phyloP scores from a whole-genome alignment of 2,888 invertebrate species.

The Philopedon plagiatum region DNA sequence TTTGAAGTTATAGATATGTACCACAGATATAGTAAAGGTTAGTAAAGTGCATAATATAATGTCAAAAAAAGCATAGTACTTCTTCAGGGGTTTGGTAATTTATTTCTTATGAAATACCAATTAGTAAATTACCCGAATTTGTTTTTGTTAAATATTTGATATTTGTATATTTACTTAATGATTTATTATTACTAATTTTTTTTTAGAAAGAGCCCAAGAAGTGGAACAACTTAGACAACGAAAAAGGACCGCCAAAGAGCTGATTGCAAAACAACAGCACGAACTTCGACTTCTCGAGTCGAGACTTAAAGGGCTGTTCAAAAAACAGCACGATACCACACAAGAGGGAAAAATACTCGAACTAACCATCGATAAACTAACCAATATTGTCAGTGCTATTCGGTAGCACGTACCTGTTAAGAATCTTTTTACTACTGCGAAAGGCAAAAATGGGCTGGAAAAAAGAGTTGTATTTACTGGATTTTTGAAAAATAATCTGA shows the following conservation, averaged over 20 bases:
- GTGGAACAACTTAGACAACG: conserved; percentile 69
- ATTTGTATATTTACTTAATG: too few species aligned
- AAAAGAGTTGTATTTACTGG: conserved; percentile 1
- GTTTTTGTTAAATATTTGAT: too few species aligned
- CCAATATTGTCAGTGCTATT: conserved; percentile 64
- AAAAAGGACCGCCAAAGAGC: conserved; percentile 70
- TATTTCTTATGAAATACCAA: too few species aligned
- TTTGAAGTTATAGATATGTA: conserved; percentile 71
- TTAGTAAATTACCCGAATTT: background rate
- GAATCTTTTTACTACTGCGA: background rate
- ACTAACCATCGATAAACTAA: conserved; percentile 64
- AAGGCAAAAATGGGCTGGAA: background rate
- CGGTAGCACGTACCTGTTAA: conserved; percentile 63
- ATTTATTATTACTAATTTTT: conserved; percentile 41
- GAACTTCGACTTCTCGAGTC: conserved; percentile 66
- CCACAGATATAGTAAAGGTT: conserved; percentile 72
- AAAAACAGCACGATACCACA: conserved; percentile 61
- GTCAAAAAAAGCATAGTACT: too few species aligned
- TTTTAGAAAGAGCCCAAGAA: conserved; percentile 71
- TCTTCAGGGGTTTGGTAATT: too few species aligned
- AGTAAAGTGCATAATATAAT: background rate
- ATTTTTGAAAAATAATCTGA: background rate
- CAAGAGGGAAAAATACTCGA: conserved; percentile 63
- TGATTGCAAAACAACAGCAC: conserved; percentile 70
- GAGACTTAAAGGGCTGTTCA: conserved; percentile 63